Conservation (phyloP, 2,797 vertebrate genomes). For the Gadopsis marmoratus region DNA sequence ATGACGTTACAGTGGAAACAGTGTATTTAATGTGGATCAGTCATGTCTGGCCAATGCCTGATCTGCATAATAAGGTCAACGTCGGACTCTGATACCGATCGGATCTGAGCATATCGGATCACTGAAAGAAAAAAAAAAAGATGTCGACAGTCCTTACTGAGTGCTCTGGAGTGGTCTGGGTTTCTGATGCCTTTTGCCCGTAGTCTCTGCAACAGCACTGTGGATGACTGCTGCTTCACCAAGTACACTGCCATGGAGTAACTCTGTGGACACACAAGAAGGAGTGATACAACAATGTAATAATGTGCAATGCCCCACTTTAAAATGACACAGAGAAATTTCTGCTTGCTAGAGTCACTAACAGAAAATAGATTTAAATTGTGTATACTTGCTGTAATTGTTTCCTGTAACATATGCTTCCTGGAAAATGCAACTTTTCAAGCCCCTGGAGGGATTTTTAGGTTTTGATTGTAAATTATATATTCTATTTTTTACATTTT, state of each 20-base stretch:
- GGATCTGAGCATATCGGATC: background rate
- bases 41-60: background rate
- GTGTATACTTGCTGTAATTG: too few species aligned
- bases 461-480: too few species aligned
- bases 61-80: background rate
- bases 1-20: background rate
- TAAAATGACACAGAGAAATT: background rate
- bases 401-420: too few species aligned
- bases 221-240: conserved; percentile 97
- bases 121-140: background rate
- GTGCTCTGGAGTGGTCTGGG: conserved; percentile 98
- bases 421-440: too few species aligned
- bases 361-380: too few species aligned
- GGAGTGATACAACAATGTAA: background rate
- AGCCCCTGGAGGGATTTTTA: too few species aligned
- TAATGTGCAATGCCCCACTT: background rate
- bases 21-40: background rate
- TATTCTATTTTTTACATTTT: too few species aligned
- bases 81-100: background rate
- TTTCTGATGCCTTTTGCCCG: conserved; percentile 98
- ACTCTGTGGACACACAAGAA: conserved; percentile 85
- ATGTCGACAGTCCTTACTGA: conserved; percentile 86
- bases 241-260: conserved; percentile 99
- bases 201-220: conserved; percentile 95
- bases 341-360: background rate